phyloP scores from a whole-genome alignment of 2,797 vertebrate genomes.

The Semaprochilodus insignis region DNA sequence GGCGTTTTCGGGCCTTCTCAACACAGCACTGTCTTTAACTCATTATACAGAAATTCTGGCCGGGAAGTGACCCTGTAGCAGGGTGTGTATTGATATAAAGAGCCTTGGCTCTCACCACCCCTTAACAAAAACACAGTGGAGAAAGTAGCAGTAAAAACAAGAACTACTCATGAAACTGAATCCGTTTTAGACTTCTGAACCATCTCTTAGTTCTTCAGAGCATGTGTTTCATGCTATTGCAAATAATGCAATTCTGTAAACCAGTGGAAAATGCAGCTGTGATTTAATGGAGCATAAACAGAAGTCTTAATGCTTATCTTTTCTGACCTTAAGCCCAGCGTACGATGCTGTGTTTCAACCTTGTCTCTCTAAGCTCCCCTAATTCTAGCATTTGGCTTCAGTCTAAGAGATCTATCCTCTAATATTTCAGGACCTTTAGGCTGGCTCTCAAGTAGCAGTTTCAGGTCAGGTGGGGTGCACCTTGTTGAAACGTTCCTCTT shows the following conservation, averaged over 20 bases:
- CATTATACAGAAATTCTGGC: not conserved
- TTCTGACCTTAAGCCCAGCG: not conserved
- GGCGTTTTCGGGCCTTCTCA: not conserved
- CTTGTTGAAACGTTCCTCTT: not conserved
- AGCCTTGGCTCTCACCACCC: not conserved
- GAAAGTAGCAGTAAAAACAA: not conserved
- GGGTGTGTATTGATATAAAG: not conserved
- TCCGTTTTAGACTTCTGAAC: not conserved
- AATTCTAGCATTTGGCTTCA: not conserved
- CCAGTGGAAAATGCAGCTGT: not conserved
- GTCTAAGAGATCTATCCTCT: not conserved
- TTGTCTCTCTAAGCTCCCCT: not conserved
- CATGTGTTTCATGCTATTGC: not conserved
- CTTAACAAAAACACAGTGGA: not conserved
- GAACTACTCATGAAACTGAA: not conserved
- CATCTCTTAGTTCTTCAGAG: not conserved
- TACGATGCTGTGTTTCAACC: not conserved
- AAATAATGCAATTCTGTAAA: not conserved
- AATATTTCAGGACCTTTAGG: not conserved
- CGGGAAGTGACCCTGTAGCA: not conserved
- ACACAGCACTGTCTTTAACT: not conserved
- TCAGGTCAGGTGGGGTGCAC: constrained; percentile 13
- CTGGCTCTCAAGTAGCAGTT: not conserved
- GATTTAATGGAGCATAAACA: not conserved
- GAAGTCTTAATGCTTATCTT: not conserved